Evolutionary conservation across 2,888 invertebrate species (phyloP), one percentile per base, ranked within the genome.

Genomic region (Drosophila nr. fundita): DNA sequence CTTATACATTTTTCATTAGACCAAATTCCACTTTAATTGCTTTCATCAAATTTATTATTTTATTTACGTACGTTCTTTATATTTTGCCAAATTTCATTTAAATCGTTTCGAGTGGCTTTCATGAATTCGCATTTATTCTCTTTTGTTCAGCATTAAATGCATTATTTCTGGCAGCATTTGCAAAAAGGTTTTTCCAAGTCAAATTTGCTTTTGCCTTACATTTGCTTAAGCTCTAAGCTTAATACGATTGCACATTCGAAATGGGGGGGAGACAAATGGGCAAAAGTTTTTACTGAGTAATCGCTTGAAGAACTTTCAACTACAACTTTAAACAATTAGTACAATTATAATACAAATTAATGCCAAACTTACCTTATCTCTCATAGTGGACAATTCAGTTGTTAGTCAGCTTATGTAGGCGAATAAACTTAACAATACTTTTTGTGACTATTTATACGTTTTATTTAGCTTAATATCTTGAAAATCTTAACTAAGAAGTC

Each of bases 271-370:
- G 29, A 40, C 18, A 21, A 59, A 45, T 69, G 42, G 32, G 5
- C 1, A 68, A 68, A 24, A 60, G 58, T 69, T 69, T 45, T 24
- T 2, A 27, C 24, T 29, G 29, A 50, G 32, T 69, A 54, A 73
- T 49, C 32, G 29, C 27, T 42, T 40, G 32, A 24, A 36, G 6
- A 53, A 42, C 58, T 62, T 10, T 7, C 45, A 76, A 24, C 40
- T 57, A 55, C 3, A 42, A 74, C 55, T 54, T 40, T 58, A 60
- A 66, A 49, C 38, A 68, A 78, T 68, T 58, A 53, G 48, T 34
- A n/a, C 15, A 50, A 32, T 36, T 60, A 15, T 38, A 64, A 45
- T 70, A 10, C 40, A 42, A 38, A 27, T 40, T n/a, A 42, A 42
- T 42, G 50, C 40, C 52, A 53, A 21, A 62, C 30, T 66, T 58